A percentile compares a stretch with the other conserved stretches of the same genome.
Conservation (phyloP, 2,113 vertebrate species). For the Mus pahari region DNA sequence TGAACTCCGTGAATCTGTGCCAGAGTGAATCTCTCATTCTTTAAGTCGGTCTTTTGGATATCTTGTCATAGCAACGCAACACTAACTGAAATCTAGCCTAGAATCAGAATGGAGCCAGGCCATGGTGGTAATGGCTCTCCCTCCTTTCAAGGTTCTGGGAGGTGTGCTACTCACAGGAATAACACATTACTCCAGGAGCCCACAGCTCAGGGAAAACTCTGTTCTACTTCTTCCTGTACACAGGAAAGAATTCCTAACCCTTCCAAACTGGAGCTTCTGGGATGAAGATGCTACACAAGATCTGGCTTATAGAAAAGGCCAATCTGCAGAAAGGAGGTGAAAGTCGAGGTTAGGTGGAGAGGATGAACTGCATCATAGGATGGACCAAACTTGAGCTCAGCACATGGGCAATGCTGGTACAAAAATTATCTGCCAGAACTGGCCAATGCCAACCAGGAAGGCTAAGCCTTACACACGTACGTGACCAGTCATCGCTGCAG, state of each 20-base stretch:
- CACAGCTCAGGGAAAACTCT: neutral
- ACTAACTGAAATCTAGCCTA: neutral
- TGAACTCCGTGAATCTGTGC: neutral
- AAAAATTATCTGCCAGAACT: neutral
- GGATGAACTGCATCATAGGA: neutral
- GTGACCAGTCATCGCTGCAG: neutral
- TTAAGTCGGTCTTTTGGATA: neutral
- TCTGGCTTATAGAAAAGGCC: neutral
- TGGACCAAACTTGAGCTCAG: neutral
- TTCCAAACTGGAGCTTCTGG: conserved; percentile 13
- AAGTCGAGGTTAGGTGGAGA: neutral
- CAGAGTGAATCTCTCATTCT: neutral
- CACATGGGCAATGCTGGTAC: neutral
- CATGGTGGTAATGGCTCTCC: neutral
- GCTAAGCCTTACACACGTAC: neutral
- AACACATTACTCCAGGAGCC: neutral
- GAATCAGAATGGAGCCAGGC: neutral
- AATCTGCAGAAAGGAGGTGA: neutral
- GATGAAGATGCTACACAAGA: neutral
- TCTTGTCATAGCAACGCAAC: neutral
- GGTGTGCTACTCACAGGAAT: neutral
- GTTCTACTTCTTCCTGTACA: neutral
- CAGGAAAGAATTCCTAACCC: neutral
- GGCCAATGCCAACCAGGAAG: neutral
- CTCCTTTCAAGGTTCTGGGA: neutral